Conservation (phyloP, 2,113 vertebrate genomes). For the Tautogolabrus adspersus region DNA sequence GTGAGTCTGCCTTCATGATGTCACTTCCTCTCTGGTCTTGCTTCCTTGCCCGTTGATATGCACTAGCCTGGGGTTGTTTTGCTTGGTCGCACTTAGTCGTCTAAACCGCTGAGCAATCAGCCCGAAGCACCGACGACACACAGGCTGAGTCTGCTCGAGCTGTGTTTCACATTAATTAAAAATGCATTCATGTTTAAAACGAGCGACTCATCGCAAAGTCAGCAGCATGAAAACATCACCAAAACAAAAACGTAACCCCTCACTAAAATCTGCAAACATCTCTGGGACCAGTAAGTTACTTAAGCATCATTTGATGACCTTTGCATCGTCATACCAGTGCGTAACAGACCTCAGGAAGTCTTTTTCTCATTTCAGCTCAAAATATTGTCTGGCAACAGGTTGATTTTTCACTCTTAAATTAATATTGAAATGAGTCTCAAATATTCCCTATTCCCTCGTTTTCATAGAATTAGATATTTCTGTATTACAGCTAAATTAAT, state of each 20-base stretch:
- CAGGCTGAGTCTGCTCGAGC: slow-evolving; percentile 11
- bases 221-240: slow-evolving; percentile 32
- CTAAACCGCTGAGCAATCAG: slow-evolving; percentile 6
- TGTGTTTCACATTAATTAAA: slow-evolving; percentile 26
- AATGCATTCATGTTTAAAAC: slow-evolving; percentile 15
- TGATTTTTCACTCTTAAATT: no score
- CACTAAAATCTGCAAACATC: slow-evolving; percentile 1
- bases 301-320: no score
- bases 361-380: no score
- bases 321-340: no score
- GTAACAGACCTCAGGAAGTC: no score
- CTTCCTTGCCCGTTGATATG: slow-evolving; percentile 75
- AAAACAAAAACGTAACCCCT: slow-evolving; percentile 28
- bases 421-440: no score
- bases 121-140: slow-evolving; percentile 2
- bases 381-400: no score
- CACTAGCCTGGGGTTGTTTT: slow-evolving; percentile 65
- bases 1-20: slow-evolving; percentile 76
- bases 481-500: no score
- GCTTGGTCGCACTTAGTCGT: slow-evolving; percentile 56
- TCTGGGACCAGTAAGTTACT: no score
- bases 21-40: slow-evolving; percentile 75
- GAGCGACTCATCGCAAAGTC: slow-evolving; percentile 18
- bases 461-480: no score
- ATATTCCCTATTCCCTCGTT: no score